phyloP scores from a whole-genome alignment of 2,888 invertebrate genomes.

The Archips crataeganus region DNA sequence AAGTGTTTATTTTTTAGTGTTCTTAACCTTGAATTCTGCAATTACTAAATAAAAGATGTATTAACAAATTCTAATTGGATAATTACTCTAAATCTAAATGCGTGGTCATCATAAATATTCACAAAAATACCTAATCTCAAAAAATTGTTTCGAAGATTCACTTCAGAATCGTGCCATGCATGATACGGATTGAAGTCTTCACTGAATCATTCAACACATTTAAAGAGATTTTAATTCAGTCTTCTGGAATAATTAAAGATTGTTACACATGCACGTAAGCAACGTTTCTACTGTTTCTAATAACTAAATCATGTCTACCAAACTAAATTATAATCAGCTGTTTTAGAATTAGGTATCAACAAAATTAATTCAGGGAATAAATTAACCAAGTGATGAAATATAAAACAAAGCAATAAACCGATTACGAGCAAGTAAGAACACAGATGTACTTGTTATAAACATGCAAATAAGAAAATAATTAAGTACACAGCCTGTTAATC shows the following conservation, averaged over 20 bases:
- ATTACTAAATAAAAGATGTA: background rate
- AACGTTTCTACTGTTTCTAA: background rate
- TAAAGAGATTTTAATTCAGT: conserved; percentile 21
- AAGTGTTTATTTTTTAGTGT: background rate
- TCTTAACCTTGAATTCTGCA: background rate
- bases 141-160: conserved; percentile 15
- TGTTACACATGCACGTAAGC: background rate
- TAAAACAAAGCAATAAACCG: background rate
- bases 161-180: background rate
- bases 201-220: background rate
- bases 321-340: conserved; percentile 10
- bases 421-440: background rate
- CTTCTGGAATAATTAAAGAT: conserved; percentile 12
- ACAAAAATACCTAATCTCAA: conserved; percentile 17
- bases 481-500: conserved; percentile 11
- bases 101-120: conserved; percentile 20
- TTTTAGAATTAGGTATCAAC: background rate
- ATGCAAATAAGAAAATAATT: conserved; percentile 11
- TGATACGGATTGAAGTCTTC: background rate
- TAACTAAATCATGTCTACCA: background rate
- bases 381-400: background rate
- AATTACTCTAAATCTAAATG: background rate
- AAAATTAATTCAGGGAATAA: background rate
- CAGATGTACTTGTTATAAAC: conserved; percentile 4
- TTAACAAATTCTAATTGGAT: background rate